Percentiles rank a stretch among this genome's conserved stretches.
These are phyloP conservation scores for Gortyna flavago DNA, from an alignment of 2,888 invertebrate genomes.

Conservation along the genomic window DNA sequence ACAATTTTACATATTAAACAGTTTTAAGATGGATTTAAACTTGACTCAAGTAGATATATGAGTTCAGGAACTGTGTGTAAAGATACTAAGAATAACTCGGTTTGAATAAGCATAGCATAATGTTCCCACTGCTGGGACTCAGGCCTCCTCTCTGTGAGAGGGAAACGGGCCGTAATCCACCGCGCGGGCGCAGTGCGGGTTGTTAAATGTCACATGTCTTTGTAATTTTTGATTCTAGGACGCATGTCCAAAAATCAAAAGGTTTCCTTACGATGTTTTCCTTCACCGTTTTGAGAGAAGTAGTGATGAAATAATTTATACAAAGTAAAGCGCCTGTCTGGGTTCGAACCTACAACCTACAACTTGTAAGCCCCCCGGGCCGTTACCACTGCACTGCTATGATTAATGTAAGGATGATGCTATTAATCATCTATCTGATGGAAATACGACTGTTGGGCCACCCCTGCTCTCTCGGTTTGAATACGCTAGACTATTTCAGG, in stretches of 20 bases:
- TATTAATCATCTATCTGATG: too few species aligned
- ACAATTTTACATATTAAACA: slow-evolving; percentile 64
- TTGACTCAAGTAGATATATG: slow-evolving; percentile 25
- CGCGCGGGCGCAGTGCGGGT: background rate
- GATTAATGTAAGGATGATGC: too few species aligned
- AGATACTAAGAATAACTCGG: slow-evolving; percentile 21
- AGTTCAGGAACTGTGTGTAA: slow-evolving; percentile 3
- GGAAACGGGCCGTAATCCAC: background rate
- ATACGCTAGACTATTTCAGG: slow-evolving; percentile 10
- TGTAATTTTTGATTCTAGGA: background rate
- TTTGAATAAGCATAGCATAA: background rate
- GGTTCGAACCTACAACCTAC: background rate
- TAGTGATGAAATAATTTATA: background rate
- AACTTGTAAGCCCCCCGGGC: background rate
- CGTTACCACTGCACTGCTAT: background rate
- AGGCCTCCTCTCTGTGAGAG: background rate
- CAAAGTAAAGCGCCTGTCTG: background rate
- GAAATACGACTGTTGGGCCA: too few species aligned
- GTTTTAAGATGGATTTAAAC: slow-evolving; percentile 54
- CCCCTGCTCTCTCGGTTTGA: slow-evolving; percentile 5
- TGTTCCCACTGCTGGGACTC: background rate
- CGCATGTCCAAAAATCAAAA: too few species aligned
- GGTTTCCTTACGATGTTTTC: background rate
- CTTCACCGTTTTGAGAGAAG: background rate
- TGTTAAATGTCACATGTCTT: background rate